Evolutionary conservation across 2,113 vertebrate genomes (phyloP), one percentile per base, ranked within the genome.

Genomic region (Oreochromis aureus): DNA sequence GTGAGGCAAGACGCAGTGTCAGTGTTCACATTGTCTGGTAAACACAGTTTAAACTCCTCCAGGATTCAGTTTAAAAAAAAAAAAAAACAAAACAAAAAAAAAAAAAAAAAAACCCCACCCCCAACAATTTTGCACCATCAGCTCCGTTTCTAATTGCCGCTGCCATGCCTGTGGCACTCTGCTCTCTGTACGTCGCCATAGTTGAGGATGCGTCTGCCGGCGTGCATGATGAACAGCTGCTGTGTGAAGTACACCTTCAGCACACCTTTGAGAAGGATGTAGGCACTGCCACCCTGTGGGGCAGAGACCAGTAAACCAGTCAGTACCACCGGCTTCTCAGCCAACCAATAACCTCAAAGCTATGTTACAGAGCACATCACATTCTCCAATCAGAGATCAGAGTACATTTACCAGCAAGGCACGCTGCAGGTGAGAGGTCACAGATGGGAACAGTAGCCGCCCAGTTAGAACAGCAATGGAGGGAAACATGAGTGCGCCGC

Each of bases 211-310:
- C 92, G 93, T 2, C 96, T 91, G 89, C 95, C 95, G 59, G 95
- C 93, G 76, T 97, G 97, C 39, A 95, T 93, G 81, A 96, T 69
- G 86, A 90, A 96, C 90, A 97, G 96, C 93, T 97, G 96, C 88
- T 97, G 96, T 63, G 95, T 96, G 90, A 96, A 97, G 56, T 97
- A 96, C 32, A 97, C 95, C 87, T 97, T 97, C 34, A 97, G 11
- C 1, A 92, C 92, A 5, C 97, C 97, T 19, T 97, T 97, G 12
- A 97, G 95, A 87, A 96, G 51, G 27, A 97, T 92, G 3, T 97
- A 97, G 0, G 95, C 94, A 6, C 97, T 94, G 56, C 96, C 96
- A 0, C 97, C 96, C 97, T 97, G 90, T 4, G 12, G 59, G 10
- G 27, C 44, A 39, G 13, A 30, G 13, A 27, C 27, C 8, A 82